These are phyloP conservation scores for Macroglossus sobrinus DNA, from an alignment of 2,113 vertebrate genomes.

Conservation along the genomic window DNA sequence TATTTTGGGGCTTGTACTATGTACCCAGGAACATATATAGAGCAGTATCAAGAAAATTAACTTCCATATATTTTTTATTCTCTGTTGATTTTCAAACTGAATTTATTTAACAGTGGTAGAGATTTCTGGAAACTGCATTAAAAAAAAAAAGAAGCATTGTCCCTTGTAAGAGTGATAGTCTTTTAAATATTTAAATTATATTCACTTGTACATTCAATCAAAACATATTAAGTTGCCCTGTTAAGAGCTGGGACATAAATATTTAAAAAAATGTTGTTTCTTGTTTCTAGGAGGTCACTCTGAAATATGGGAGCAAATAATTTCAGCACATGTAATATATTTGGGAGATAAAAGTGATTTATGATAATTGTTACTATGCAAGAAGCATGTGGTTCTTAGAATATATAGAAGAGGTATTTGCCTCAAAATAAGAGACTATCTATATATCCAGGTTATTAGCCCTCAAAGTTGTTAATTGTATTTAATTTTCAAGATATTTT, in stretches of 20 bases:
- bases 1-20: not conserved
- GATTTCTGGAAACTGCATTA: not conserved
- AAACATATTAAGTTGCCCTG: not conserved
- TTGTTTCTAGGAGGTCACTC: not conserved
- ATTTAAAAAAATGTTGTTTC: not conserved
- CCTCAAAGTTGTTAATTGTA: not conserved
- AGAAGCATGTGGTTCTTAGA: not conserved
- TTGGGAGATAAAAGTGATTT: not conserved
- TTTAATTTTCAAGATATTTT: not conserved
- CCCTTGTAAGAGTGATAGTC: not conserved
- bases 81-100: not conserved
- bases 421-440: not conserved
- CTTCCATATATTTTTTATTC: not conserved
- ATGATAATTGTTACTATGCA: not conserved
- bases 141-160: not conserved
- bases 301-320: not conserved
- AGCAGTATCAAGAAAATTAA: conserved; percentile 15
- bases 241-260: not conserved
- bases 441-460: not conserved
- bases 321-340: not conserved
- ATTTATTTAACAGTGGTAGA: not conserved
- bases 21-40: not conserved
- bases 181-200: not conserved
- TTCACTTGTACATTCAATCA: not conserved
- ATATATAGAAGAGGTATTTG: not conserved